These are phyloP conservation scores for Psix sp. DNA, from an alignment of 1,140 invertebrate species.

Conservation along the genomic window DNA sequence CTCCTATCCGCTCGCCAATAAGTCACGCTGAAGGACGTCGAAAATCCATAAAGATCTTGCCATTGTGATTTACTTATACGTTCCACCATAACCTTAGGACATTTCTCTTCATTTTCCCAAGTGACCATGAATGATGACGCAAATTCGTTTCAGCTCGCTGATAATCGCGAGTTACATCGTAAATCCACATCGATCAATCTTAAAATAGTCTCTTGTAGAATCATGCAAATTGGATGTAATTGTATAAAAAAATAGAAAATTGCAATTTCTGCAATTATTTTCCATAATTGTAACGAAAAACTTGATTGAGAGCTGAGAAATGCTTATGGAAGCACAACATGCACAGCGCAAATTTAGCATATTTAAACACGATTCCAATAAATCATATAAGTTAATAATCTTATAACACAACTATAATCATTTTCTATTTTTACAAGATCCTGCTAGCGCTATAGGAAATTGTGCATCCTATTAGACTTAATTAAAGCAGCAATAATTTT, in stretches of 20 bases:
- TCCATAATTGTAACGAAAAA: neutral
- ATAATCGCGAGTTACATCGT: constrained; percentile 46
- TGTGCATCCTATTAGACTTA: no score
- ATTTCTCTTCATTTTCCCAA: constrained; percentile 47
- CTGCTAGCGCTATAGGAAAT: no score
- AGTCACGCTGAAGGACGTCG: constrained; percentile 38
- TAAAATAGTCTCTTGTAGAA: neutral
- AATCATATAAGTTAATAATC: no score
- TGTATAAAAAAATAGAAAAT: neutral
- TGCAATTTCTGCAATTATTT: neutral
- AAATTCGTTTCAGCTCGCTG: constrained; percentile 50
- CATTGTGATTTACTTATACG: constrained; percentile 46
- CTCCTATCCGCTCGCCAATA: constrained; percentile 24
- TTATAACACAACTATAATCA: no score
- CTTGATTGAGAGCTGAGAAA: no score
- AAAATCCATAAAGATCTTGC: constrained; percentile 49
- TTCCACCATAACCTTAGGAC: constrained; percentile 41
- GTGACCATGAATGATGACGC: constrained; percentile 51
- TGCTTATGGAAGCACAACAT: no score
- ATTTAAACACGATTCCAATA: no score
- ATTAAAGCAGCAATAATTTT: no score
- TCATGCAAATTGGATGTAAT: neutral
- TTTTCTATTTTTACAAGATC: no score
- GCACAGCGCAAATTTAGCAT: no score
- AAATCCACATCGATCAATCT: constrained; percentile 19